These are phyloP conservation scores for Pecten maximus DNA, from an alignment of 2,888 invertebrate genomes.

Conservation along the genomic window DNA sequence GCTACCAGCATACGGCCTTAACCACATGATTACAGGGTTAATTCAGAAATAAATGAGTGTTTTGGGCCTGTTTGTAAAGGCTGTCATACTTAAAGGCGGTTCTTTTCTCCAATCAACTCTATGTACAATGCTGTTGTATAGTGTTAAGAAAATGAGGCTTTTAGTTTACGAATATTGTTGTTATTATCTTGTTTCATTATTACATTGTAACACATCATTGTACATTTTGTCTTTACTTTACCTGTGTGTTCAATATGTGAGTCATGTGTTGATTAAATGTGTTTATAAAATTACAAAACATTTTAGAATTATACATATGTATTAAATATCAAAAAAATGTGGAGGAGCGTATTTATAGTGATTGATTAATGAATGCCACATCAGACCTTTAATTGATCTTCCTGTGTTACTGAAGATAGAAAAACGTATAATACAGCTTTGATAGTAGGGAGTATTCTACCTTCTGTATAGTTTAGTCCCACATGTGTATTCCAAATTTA, in stretches of 20 bases:
- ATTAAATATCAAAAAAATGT: too few relatives aligned
- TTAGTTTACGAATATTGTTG: background rate
- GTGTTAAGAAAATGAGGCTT: background rate
- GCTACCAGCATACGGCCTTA: background rate
- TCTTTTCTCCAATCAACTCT: background rate
- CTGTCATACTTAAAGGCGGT: background rate
- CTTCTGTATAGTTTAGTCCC: too few relatives aligned
- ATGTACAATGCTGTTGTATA: background rate
- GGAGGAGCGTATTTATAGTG: too few relatives aligned
- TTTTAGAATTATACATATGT: too few relatives aligned
- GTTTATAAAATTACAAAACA: too few relatives aligned
- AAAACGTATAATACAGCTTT: too few relatives aligned
- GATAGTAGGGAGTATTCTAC: too few relatives aligned
- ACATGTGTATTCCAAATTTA: too few relatives aligned
- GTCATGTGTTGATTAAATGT: background rate
- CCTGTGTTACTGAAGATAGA: too few relatives aligned
- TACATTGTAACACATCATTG: background rate
- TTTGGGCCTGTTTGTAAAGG: background rate
- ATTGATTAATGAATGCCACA: too few relatives aligned
- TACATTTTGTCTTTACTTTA: background rate
- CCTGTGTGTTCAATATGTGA: background rate
- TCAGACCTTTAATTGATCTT: too few relatives aligned
- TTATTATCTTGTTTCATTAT: background rate
- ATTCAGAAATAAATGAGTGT: background rate
- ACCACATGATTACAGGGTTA: constrained; percentile 23